These are phyloP conservation scores for Physocephala rufipes DNA, from an alignment of 2,888 invertebrate genomes.

Conservation along the genomic window DNA sequence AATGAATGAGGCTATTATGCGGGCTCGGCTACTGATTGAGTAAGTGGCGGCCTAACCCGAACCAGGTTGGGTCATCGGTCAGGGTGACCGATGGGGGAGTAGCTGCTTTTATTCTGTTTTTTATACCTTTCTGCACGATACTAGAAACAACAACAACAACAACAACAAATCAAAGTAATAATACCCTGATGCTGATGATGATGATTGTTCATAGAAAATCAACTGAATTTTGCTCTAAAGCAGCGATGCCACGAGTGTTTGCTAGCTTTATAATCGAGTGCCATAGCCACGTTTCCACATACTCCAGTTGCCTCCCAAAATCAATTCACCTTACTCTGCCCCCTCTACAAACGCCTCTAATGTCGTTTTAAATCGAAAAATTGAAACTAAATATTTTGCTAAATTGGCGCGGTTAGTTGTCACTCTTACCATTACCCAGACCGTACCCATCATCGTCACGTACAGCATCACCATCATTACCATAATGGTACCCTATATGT, in stretches of 20 bases:
- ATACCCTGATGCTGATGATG: not conserved
- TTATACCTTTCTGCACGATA: too few relatives aligned
- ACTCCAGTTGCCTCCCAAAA: too few relatives aligned
- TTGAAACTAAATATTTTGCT: too few relatives aligned
- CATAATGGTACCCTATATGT: not conserved
- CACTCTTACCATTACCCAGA: too few relatives aligned
- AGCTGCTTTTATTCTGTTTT: not conserved
- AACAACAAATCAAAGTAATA: not conserved
- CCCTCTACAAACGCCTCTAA: not conserved
- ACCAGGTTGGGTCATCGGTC: not conserved
- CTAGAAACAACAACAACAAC: conserved; percentile 7
- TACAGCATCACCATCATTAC: not conserved
- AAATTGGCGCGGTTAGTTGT: not conserved
- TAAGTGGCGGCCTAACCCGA: not conserved
- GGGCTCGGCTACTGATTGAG: conserved; percentile 52
- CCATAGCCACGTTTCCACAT: too few relatives aligned
- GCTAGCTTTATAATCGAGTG: too few relatives aligned
- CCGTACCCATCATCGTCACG: not conserved
- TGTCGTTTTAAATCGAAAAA: not conserved
- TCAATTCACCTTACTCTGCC: not conserved
- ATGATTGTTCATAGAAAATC: not conserved
- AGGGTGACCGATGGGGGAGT: too few relatives aligned
- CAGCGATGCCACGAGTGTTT: too few relatives aligned
- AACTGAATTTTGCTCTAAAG: not conserved
- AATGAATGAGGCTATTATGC: conserved; percentile 57